Base-by-base conservation (phyloP, 1,140 invertebrate species). In the Drosophila setifemur region DNA sequence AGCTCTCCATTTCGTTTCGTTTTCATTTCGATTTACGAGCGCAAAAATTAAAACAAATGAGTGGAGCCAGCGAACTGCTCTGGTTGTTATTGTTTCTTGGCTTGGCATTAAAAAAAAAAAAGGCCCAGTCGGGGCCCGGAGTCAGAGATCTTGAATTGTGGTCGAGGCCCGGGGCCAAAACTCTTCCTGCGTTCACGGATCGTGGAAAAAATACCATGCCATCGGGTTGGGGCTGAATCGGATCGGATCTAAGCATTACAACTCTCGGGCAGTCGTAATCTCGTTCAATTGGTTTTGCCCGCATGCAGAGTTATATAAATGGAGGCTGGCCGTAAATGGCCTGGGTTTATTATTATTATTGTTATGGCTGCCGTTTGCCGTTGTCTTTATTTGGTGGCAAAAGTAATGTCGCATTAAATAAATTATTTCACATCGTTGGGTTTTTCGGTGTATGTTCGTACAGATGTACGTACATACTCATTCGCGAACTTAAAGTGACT, bases 11-110 rank as follows among this genome's bases (percentile, higher is more conserved):
- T 74, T 74, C 78, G 81, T 86, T 86, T 86, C 81, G 75, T 86
- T 86, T 86, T 86, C 81, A 75, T 86, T 86, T 86, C 81, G 72
- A 86, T 86, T 86, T 86, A 86, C 81, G 81, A 86, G 81, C 81
- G 68, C 61, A 85, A 86, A 73, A 73, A 86, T 79, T 54, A 73
- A 73, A 81, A 60, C 53, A 79, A 85, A 74, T 85, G 78, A 73
- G 68, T 83, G 60, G 61, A 85, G 54, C 37, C n/a, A 61, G 25
- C 67, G 42, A 67, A 85, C 61, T 83, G 74, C 73, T 49, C 73
- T 43, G 52, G 54, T 82, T 81, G 45, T 71, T 54, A 42, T 75
- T 67, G 48, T 69, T 61, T 47, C 47, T 39, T 60, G 49, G 66
- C 18, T 55, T 44, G 50, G 9, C 61, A 49, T 53, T 73, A 26